Base-by-base conservation (phyloP, 2,888 invertebrate species). In the Cecidostiba fungosa region DNA sequence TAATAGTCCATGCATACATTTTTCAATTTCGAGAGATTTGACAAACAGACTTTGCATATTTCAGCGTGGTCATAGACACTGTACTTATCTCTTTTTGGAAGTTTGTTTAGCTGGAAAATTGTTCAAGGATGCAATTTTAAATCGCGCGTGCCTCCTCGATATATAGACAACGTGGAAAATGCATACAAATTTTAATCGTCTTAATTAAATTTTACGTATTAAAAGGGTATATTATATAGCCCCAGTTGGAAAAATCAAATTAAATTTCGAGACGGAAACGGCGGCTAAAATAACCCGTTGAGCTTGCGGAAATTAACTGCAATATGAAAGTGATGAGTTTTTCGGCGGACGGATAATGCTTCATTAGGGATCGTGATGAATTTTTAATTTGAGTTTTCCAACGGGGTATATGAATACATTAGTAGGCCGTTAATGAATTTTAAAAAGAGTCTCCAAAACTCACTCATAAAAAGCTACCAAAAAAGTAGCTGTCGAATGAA, bases 41-140 rank as follows among this genome's bases (percentile, higher is more conserved):
- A n/a, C n/a, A n/a, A 62, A 62, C 26, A 26, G 23, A 26, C 3
- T 26, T 62, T 23, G 8, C 14, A 62, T 26, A 8, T 6, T 8
- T 10, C n/a, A 26, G n/a, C 2, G 10, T 23, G 5, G 23, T 2
- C 4, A 8, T 8, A 39, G 39, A 50, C 23, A 32, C 19, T 76
- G 54, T 10, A 26, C 32, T 29, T 50, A 19, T 54, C 12, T 76
- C 32, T 54, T n/a, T 14, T 8, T 19, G 72, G 14, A 77, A 82
- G 77, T 85, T 82, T 66, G 66, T 85, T 85, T 77, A 77, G 50
- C 66, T 43, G 50, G 54, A 78, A 82, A 82, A 74, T 82, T 69
- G 78, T 43, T 76, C 50, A 54, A 43, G 76, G 76, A 83, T 83
- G 80, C 74, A 82, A 82, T 76, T 85, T 85, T 79, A 39, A 78